Evolutionary conservation across 2,113 vertebrate species (phyloP).

Genomic region (Oreotragus oreotragus): DNA sequence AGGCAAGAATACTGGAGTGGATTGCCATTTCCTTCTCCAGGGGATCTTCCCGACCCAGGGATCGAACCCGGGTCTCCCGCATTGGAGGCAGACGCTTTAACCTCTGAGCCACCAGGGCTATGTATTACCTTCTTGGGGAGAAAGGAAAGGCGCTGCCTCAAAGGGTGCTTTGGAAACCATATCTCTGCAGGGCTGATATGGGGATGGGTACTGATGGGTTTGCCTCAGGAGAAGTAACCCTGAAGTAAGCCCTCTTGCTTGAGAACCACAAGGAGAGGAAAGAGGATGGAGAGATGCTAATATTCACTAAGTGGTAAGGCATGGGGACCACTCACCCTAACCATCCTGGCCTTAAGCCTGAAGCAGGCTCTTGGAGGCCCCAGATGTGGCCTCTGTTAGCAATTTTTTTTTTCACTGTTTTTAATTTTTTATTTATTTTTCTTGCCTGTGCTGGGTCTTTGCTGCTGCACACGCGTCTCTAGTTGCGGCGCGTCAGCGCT

Average conservation of each 20-base stretch:
- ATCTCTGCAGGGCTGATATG: neutral
- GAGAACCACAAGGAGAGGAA: neutral
- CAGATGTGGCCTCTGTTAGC: neutral
- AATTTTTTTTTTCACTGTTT: neutral
- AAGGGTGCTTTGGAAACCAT: neutral
- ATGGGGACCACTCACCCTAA: neutral
- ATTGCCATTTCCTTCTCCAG: too few relatives aligned
- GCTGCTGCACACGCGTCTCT: neutral
- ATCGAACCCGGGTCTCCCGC: too few relatives aligned
- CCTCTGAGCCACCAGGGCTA: too few relatives aligned
- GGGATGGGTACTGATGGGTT: neutral
- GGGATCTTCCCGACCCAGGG: too few relatives aligned
- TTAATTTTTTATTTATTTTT: rapidly evolving
- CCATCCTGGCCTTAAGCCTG: neutral
- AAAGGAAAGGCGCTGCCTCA: neutral
- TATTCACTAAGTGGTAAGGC: neutral
- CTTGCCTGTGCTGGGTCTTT: neutral
- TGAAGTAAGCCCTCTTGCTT: neutral
- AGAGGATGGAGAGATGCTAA: neutral
- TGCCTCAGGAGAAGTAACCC: neutral
- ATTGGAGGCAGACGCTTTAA: too few relatives aligned
- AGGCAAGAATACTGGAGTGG: too few relatives aligned
- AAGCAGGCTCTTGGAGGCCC: neutral
- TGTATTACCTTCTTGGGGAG: neutral
- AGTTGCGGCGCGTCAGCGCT: neutral